Percentiles rank a stretch among this genome's conserved stretches.
These are phyloP conservation scores for Cyprinus carpio DNA, from an alignment of 2,113 vertebrate genomes.

Conservation along the genomic window DNA sequence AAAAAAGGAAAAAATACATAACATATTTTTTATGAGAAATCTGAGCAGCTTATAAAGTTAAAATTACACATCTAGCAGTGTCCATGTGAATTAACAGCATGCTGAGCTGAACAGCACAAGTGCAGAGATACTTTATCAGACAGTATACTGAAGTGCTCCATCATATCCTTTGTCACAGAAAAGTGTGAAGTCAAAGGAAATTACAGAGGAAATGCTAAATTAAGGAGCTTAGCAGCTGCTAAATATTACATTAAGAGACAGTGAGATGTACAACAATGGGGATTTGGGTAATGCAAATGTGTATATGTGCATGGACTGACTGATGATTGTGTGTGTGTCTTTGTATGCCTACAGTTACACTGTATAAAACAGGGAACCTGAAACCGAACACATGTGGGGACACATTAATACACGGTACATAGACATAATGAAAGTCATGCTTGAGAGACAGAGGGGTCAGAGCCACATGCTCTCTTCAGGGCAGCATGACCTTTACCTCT, in stretches of 20 bases:
- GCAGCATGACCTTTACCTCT: conserved; percentile 62
- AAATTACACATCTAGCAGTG: conserved; percentile 52
- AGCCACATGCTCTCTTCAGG: conserved; percentile 56
- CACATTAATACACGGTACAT: conserved; percentile 51
- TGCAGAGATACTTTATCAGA: conserved; percentile 38
- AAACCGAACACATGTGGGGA: conserved; percentile 32
- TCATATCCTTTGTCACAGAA: conserved; percentile 45
- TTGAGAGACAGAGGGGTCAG: conserved; percentile 54
- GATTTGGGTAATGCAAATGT: conserved; percentile 27
- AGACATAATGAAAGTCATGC: conserved; percentile 54
- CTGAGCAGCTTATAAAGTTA: neutral
- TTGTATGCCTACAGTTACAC: conserved; percentile 27
- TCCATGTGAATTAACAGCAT: conserved; percentile 97
- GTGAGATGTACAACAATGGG: conserved; percentile 47
- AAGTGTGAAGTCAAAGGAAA: conserved; percentile 32
- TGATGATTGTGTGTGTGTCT: conserved; percentile 32
- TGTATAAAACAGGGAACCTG: conserved; percentile 41
- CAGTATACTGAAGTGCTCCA: conserved; percentile 38
- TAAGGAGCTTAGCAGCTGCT: conserved; percentile 52
- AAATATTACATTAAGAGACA: conserved; percentile 42
- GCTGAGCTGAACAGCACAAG: conserved; percentile 70
- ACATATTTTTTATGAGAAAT: neutral
- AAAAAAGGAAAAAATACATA: neutral
- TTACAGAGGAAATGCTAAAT: conserved; percentile 45
- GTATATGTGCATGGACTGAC: conserved; percentile 34